Evolutionary conservation across 2,113 vertebrate species (phyloP).

Genomic region (Phocoena phocoena): DNA sequence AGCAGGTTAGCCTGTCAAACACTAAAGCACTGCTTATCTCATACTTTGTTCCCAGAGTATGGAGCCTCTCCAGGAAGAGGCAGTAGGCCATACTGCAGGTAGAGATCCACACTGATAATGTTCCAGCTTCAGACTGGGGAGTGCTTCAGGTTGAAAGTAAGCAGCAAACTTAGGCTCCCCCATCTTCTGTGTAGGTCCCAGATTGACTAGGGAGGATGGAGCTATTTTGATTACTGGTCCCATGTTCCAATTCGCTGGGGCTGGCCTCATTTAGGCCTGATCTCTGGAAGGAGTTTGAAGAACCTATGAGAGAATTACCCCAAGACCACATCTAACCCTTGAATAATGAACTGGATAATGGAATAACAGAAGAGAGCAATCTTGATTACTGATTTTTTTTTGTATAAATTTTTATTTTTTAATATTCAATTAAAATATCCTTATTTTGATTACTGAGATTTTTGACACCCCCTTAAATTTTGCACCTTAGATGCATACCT

Average conservation of each 20-base stretch:
- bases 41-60: neutral
- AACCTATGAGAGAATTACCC: neutral
- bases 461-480: neutral
- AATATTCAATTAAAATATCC: conserved; percentile 21
- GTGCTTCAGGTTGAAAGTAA: neutral
- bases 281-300: neutral
- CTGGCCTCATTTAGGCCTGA: neutral
- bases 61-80: neutral
- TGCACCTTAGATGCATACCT: neutral
- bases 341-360: neutral
- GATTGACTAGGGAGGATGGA: neutral
- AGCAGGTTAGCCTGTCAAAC: neutral
- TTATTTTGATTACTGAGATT: neutral
- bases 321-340: neutral
- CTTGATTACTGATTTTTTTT: neutral
- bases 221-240: too few relatives aligned
- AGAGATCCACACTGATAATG: neutral
- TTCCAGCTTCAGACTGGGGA: neutral
- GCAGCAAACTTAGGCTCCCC: neutral
- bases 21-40: neutral
- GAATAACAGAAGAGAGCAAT: neutral
- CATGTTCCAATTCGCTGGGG: neutral
- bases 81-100: neutral
- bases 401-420: conserved; percentile 3
- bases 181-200: neutral